Base-by-base conservation (phyloP, 2,888 invertebrate genomes). In the Spatulosminthurus flaviceps region DNA sequence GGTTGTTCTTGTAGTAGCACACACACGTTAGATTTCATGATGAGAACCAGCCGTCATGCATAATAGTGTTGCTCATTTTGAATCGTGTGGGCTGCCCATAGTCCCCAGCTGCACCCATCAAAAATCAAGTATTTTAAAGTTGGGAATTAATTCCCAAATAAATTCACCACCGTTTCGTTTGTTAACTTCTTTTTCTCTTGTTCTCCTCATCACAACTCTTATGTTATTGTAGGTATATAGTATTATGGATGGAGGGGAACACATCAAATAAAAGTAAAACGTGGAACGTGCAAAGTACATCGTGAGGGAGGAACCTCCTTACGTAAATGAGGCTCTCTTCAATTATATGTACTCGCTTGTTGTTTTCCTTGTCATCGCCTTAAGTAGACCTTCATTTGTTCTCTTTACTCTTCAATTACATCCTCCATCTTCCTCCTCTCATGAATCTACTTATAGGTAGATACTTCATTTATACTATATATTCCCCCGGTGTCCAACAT, bases 21-120 rank as follows among this genome's bases (percentile, higher is more conserved):
- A n/a, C n/a, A n/a, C n/a, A n/a, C n/a, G n/a, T n/a, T n/a, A n/a
- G n/a, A n/a, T n/a, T n/a, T n/a, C n/a, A n/a, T n/a, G n/a, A n/a
- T n/a, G n/a, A n/a, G n/a, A n/a, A n/a, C n/a, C n/a, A n/a, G n/a
- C n/a, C n/a, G n/a, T n/a, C n/a, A n/a, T n/a, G n/a, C n/a, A n/a
- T n/a, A n/a, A n/a, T n/a, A n/a, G n/a, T n/a, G 2, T 60, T 9
- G 16, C 60, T 64, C 4, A 26, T 11, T 24, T 64, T n/a, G 7
- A 16, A 22, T 13, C 64, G 24, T 64, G 64, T 43, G 19, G 41
- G 41, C 9, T 42, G 70, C 4, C 34, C 29, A 29, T 28, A 34
- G 21, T 7, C n/a, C 19, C 41, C 71, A 13, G 71, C 43, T 71
- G 71, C 42, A 34, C 71, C 71, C 71, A 42, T 70, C 26, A n/a